Percentiles rank a stretch among this genome's conserved stretches.
Evolutionary conservation across 2,113 vertebrate genomes (phyloP).

Genomic region (Turdus rufiventris): DNA sequence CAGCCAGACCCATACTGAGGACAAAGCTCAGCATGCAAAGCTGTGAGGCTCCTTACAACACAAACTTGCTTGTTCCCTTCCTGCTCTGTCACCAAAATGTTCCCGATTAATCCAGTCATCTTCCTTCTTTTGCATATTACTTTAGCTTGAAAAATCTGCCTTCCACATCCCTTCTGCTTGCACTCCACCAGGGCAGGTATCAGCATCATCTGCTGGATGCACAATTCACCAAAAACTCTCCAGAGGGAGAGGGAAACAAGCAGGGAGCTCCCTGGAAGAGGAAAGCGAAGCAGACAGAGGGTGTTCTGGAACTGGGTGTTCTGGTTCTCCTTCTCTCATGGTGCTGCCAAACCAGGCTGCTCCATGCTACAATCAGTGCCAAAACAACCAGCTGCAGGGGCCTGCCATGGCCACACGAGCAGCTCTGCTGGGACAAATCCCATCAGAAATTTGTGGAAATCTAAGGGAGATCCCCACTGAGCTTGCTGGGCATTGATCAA

Average conservation of each 20-base stretch:
- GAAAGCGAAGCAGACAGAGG: not conserved
- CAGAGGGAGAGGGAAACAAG: not conserved
- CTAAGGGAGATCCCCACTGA: not conserved
- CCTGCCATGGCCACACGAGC: not conserved
- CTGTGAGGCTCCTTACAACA: not conserved
- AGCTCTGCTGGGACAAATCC: not conserved
- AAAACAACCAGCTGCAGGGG: not conserved
- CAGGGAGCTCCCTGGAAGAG: not conserved
- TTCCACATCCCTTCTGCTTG: not conserved
- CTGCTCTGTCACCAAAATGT: not conserved
- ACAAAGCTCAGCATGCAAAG: not conserved
- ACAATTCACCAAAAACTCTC: not conserved
- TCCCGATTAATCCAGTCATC: not conserved
- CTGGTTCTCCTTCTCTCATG: not conserved
- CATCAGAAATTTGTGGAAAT: not conserved
- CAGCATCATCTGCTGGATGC: not conserved
- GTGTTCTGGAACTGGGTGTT: not conserved
- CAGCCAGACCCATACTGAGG: not conserved
- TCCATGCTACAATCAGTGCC: not conserved
- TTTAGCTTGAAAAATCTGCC: not conserved
- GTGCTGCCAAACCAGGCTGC: not conserved
- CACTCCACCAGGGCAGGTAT: not conserved
- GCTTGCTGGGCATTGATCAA: not conserved
- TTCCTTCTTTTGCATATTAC: accelerated
- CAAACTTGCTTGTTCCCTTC: not conserved